Evolutionary conservation across 2,797 vertebrate species (phyloP), one percentile per base, ranked within the genome.

Genomic region (Forpus xanthops): DNA sequence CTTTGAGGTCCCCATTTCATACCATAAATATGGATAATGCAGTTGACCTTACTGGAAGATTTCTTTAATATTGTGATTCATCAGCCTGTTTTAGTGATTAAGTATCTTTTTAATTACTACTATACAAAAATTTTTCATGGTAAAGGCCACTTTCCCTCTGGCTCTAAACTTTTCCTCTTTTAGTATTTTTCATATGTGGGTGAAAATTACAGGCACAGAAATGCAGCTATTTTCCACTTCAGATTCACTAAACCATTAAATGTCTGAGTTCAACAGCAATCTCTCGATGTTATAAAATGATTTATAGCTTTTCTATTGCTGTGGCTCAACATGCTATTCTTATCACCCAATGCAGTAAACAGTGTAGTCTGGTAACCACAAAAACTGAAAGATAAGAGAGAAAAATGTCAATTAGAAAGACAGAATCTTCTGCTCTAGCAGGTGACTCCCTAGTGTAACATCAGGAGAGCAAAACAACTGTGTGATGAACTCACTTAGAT

Each of bases 61-160:
- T 88, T 95, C 4, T 27, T 94, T 64, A 89, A 79, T 41, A 49
- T 42, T 89, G 49, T 67, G 62, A 95, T 93, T 93, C 62, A 82
- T 58, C 64, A 94, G 23, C 27, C 72, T 94, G 11, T 82, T 96
- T 89, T 80, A 92, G 79, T 92, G 65, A 61, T 65, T 75, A 90
- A 95, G 88, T 89, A 85, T 49, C 74, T 64, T 83, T 87, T 82
- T 95, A 96, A 94, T 93, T 86, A 85, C 87, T 93, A 72, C 72
- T 88, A 56, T 30, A 74, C 30, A 95, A 93, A 94, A 94, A 77
- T 68, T 67, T 94, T 75, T 89, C 44, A 80, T 67, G 39, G 70
- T 87, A 89, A 91, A 94, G 55, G 60, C 70, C 30, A 86, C 71
- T 90, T 97, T 93, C 78, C 41, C 50, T 30, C 58, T 82, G 41